Evolutionary conservation across 2,797 vertebrate species (phyloP).

Genomic region (Coregonus sp.): DNA sequence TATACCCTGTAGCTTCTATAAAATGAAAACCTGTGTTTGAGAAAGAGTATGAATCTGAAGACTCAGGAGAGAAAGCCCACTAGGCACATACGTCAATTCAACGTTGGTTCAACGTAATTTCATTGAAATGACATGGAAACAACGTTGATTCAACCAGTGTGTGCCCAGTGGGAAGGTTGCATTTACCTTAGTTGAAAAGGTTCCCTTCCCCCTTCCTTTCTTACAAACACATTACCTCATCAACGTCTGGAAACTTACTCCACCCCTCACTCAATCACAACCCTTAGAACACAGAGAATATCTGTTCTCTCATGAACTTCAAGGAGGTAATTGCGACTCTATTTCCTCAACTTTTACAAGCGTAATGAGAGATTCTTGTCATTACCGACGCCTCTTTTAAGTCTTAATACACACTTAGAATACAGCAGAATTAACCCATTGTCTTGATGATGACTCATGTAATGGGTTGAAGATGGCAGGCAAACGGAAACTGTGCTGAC

Average conservation of each 20-base stretch:
- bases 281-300: not conserved
- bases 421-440: conserved; percentile 28
- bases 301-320: conserved; percentile 35
- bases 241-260: not conserved
- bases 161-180: not conserved
- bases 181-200: conserved; percentile 8
- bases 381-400: conserved; percentile 43
- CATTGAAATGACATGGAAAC: too few species aligned
- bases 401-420: not conserved
- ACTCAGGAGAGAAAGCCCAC: conserved; percentile 19
- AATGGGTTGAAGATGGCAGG: conserved; percentile 29
- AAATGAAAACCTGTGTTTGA: too few species aligned
- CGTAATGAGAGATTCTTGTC: conserved; percentile 44
- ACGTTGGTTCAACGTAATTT: too few species aligned
- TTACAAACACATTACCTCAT: not conserved
- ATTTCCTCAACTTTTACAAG: conserved; percentile 41
- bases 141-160: too few species aligned
- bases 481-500: conserved; percentile 49
- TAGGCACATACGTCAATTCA: conserved; percentile 27
- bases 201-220: not conserved
- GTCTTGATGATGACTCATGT: conserved; percentile 31
- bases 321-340: conserved; percentile 41
- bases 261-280: not conserved
- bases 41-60: not conserved
- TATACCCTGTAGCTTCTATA: not conserved